These are phyloP conservation scores for Delphinus delphis DNA, from an alignment of 2,113 vertebrate genomes.

Conservation along the genomic window DNA sequence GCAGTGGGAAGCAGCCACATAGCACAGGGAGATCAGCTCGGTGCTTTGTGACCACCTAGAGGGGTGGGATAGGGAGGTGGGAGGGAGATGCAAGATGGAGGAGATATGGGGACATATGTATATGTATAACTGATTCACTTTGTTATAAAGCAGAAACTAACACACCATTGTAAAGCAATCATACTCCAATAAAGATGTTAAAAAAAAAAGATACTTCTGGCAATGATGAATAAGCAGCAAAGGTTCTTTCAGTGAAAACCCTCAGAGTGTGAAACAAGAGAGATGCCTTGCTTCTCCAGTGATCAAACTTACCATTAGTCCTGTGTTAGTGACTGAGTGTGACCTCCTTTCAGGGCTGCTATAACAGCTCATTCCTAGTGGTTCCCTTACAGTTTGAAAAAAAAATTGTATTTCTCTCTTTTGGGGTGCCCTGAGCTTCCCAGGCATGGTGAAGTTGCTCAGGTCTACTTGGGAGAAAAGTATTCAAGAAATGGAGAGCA, in stretches of 20 bases:
- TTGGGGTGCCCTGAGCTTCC: neutral
- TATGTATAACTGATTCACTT: too few relatives aligned
- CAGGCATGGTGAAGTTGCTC: neutral
- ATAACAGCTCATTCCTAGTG: neutral
- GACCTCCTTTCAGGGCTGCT: neutral
- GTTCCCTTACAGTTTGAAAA: neutral
- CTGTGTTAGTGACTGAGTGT: neutral
- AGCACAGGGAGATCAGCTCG: too few relatives aligned
- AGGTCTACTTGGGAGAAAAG: neutral
- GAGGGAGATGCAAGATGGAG: too few relatives aligned
- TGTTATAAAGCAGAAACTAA: too few relatives aligned
- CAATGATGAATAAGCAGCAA: neutral
- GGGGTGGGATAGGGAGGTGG: too few relatives aligned
- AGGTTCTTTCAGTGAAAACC: neutral
- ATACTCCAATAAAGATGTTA: too few relatives aligned
- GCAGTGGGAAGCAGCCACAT: too few relatives aligned
- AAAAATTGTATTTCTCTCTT: neutral
- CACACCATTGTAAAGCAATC: too few relatives aligned
- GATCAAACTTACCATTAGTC: neutral
- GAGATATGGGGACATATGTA: too few relatives aligned
- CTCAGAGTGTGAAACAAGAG: neutral
- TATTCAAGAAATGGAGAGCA: neutral
- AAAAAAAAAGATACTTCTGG: slow-evolving; percentile 2
- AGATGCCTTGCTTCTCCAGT: neutral
- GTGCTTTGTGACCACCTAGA: too few relatives aligned